Evolutionary conservation across 1,140 invertebrate species (phyloP), one percentile per base, ranked within the genome.

Genomic region (Sycophaga agraensis): DNA sequence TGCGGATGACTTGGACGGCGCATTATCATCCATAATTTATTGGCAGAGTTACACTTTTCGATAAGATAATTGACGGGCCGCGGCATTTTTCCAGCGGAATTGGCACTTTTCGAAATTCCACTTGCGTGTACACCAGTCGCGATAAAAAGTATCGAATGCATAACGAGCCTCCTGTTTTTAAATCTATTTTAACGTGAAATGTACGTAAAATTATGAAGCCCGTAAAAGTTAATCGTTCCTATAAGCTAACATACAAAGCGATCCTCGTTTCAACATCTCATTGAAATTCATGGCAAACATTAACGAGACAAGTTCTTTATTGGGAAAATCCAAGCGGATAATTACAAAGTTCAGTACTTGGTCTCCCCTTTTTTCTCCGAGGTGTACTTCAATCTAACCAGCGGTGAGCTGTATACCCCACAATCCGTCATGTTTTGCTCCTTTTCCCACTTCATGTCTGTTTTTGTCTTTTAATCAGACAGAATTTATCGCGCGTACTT

Each of bases 271-370:
- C 17, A 50, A 50, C 16, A 16, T 59, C 24, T 9, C 39, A 59
- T 34, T 50, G 56, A 49, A 49, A 59, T 42, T 59, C 22, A 42
- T 28, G 16, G 39, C 12, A 50, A 50, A 40, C 45, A 40, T 45
- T 53, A 53, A 22, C 48, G 17, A 50, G 39, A 59, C 56, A 37
- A 59, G 56, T 59, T 51, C 39, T 59, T 51, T 51, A 59, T 59
- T 59, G 46, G 48, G 19, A 24, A 24, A 51, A 22, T 19, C 11
- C 12, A 14, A 43, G 21, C 45, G 39, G 31, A 60, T 60, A 45
- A 60, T 60, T 60, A 49, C 28, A 43, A 43, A 51, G 21, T 22
- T 42, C 26, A 24, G 16, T 45, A 45, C 48, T 51, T 37, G 19
- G 40, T 53, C 21, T 16, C 39, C n/a, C n/a, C n/a, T n/a, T n/a